Base-by-base conservation (phyloP, 2,797 vertebrate genomes). In the Falco columbarius region DNA sequence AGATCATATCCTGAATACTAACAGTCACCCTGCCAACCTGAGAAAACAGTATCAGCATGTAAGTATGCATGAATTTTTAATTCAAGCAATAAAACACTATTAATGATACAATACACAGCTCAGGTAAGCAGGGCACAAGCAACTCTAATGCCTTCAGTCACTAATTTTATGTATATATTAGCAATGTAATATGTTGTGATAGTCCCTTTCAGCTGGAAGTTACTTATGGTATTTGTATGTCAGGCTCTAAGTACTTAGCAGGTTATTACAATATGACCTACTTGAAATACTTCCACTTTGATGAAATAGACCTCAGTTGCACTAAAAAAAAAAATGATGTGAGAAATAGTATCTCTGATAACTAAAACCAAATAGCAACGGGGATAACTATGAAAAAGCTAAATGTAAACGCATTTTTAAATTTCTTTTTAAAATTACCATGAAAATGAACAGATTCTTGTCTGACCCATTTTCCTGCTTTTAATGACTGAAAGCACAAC, bases 1-100 rank as follows among this genome's bases (percentile, higher is more conserved):
- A 96, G 19, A 86, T 30, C 16, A 67, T 40, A 96, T 26, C 34
- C 79, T 86, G 94, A 96, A 95, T 83, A 82, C n/a, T 71, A 85
- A 67, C 75, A 65, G 14, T 68, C 15, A 65, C 51, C 42, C 59
- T 86, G 75, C 66, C 86, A 92, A 89, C 47, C 42, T 76, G 16
- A 95, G 75, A 91, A 87, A 96, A 30, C 44, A 56, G 6, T 56
- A 91, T 73, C 15, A 76, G 61, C 80, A 74, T 9, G 14, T 85
- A 89, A 94, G 72, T 59, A 92, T 49, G 44, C 65, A 73, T 36
- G 11, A 76, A 61, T 40, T 93, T 95, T 62, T 90, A 91, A 70
- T 91, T 90, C 38, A 81, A 89, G 62, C 34, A 89, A 38, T 63
- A 80, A 63, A 81, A 29, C 22, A 38, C 22, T 30, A 61, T 14